Percentiles rank a stretch among this genome's conserved stretches.
These are phyloP conservation scores for Drosophila arawakana DNA, from an alignment of 1,140 invertebrate species.

Conservation along the genomic window DNA sequence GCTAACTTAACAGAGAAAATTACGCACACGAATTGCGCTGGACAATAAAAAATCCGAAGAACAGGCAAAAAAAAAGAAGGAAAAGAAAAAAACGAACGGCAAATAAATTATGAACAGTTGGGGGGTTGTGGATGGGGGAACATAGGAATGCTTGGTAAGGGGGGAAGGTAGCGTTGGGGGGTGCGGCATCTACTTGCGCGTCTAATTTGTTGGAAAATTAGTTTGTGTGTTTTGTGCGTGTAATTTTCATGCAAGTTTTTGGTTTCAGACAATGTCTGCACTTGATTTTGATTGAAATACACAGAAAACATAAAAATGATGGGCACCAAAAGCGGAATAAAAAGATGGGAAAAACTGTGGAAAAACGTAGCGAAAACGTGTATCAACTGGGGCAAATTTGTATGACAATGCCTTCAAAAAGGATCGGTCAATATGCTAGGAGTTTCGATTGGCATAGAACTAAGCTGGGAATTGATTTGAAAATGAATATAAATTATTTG, in stretches of 20 bases:
- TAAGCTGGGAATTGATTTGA: no score
- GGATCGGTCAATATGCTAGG: neutral
- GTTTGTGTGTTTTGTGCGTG: conserved; percentile 79
- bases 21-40: conserved; percentile 80
- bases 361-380: neutral
- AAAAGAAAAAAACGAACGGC: conserved; percentile 50
- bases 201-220: conserved; percentile 82
- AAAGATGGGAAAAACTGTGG: neutral
- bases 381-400: neutral
- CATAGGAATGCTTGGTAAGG: neutral
- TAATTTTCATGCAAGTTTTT: conserved; percentile 73
- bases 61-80: conserved; percentile 34
- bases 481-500: no score
- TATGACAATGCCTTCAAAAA: conserved; percentile 11
- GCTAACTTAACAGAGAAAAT: conserved; percentile 74
- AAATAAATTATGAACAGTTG: conserved; percentile 77
- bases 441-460: neutral
- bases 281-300: conserved; percentile 80
- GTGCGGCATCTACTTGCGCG: conserved; percentile 64
- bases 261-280: conserved; percentile 66
- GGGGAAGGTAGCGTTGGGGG: neutral
- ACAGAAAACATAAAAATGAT: conserved; percentile 25
- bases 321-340: neutral
- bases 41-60: conserved; percentile 72
- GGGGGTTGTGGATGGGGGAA: conserved; percentile 9